Evolutionary conservation across 2,888 invertebrate species (phyloP).

Genomic region (Endotricha flammealis): DNA sequence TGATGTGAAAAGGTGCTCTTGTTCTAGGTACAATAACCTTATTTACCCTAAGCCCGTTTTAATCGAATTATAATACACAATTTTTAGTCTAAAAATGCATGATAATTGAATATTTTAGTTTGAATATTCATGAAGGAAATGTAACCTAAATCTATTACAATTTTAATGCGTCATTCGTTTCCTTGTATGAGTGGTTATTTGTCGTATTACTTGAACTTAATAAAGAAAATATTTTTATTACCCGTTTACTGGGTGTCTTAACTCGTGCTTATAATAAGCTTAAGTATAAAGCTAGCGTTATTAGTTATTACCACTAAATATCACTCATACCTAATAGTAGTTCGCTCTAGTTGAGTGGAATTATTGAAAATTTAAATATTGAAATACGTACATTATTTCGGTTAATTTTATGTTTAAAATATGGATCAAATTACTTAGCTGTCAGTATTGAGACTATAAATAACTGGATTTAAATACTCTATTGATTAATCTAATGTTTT

Average conservation of each 20-base stretch:
- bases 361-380: conserved; percentile 5
- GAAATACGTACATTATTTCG: conserved; percentile 4
- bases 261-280: not conserved
- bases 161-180: too few species aligned
- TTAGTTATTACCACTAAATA: conserved; percentile 8
- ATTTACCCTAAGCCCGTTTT: too few species aligned
- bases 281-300: not conserved
- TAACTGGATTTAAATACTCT: conserved; percentile 10
- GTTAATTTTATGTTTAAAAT: conserved; percentile 2
- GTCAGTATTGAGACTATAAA: conserved; percentile 3
- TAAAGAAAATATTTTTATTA: not conserved
- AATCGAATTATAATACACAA: too few species aligned
- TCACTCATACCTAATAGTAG: conserved; percentile 1
- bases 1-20: too few species aligned
- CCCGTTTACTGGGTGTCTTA: not conserved
- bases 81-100: too few species aligned
- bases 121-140: too few species aligned
- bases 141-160: too few species aligned
- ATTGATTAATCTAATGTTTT: conserved; percentile 8
- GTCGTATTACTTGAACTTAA: too few species aligned
- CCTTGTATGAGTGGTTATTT: too few species aligned
- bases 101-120: too few species aligned
- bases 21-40: too few species aligned
- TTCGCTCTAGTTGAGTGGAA: conserved; percentile 2
- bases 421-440: conserved; percentile 6